Percentiles rank a stretch among this genome's conserved stretches.
Conservation (phyloP, 2,113 vertebrate genomes). For the Bos indicus region DNA sequence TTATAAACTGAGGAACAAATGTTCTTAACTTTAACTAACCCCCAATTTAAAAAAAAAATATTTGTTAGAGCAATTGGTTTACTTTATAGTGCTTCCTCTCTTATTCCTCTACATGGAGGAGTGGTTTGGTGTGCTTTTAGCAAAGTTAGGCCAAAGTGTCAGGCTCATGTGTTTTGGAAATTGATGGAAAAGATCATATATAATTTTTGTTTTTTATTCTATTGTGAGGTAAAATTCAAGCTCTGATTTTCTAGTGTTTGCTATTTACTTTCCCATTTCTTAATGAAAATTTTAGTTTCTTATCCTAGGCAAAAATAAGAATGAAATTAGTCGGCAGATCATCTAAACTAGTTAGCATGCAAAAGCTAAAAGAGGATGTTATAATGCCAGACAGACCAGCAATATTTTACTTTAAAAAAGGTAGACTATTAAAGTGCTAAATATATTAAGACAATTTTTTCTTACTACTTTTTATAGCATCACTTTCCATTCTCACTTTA, state of each 20-base stretch:
- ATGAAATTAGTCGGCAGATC: neutral
- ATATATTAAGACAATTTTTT: neutral
- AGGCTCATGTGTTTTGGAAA: neutral
- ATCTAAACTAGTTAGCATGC: neutral
- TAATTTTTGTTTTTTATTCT: neutral
- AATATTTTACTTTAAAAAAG: neutral
- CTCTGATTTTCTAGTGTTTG: neutral
- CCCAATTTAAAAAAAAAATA: neutral
- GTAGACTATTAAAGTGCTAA: neutral
- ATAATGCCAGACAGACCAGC: neutral
- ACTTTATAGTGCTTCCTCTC: neutral
- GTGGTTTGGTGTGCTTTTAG: neutral
- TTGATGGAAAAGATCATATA: neutral
- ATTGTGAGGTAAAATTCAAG: neutral
- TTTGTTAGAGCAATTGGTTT: slow-evolving; percentile 1
- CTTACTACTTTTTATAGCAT: neutral
- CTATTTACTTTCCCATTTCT: neutral
- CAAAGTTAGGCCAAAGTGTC: neutral
- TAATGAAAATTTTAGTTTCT: neutral
- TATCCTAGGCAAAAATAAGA: neutral
- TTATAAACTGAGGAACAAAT: neutral
- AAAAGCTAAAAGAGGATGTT: neutral
- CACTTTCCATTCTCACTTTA: neutral
- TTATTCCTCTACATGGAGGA: neutral
- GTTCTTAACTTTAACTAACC: neutral